Evolutionary conservation across 2,888 invertebrate species (phyloP), one percentile per base, ranked within the genome.

Genomic region (Drosophila putrida): DNA sequence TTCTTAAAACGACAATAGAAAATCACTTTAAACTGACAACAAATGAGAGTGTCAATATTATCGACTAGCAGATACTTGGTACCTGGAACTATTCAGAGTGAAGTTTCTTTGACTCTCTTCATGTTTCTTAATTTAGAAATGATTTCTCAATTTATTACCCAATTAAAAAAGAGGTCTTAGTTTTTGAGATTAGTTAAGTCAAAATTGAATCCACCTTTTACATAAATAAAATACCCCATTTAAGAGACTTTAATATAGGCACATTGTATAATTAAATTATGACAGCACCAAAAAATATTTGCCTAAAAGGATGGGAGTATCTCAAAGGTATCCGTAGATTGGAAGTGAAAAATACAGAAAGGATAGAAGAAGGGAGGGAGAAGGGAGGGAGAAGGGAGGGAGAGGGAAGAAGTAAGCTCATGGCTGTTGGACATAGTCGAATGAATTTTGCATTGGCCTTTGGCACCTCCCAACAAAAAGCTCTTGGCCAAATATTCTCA

Each of bases 191-290:
- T 20, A 3, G 3, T 20, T 8, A 31, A 31, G 9, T 6, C 31
- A 31, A 9, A 6, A 8, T 31, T 9, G 20, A 20, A 8, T 31
- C 31, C 9, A 6, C 13, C 13, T 28, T 47, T 13, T 5, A 47
- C 46, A 13, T 8, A 46, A 46, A 31, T 31, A 47, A 15, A 35
- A 49, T 11, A 20, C 33, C 6, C 6, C 11, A 31, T 43, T 43
- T 20, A 54, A 33, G 20, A 4, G 25, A 10, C 6, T 36, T 36
- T 43, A 20, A 11, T 20, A 31, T 28, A 39, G 28, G 15, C 38
- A 51, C 25, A 38, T 36, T 20, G 4, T 31, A 50, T 57, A 46
- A 87, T 78, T 53, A 74, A 88, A 88, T 88, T 85, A 77, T 74
- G 61, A 46, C 76, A 50, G 43, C 41, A 11, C 11, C 33, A 31